Conservation (phyloP, 2,113 vertebrate species). For the Antigone vipio region DNA sequence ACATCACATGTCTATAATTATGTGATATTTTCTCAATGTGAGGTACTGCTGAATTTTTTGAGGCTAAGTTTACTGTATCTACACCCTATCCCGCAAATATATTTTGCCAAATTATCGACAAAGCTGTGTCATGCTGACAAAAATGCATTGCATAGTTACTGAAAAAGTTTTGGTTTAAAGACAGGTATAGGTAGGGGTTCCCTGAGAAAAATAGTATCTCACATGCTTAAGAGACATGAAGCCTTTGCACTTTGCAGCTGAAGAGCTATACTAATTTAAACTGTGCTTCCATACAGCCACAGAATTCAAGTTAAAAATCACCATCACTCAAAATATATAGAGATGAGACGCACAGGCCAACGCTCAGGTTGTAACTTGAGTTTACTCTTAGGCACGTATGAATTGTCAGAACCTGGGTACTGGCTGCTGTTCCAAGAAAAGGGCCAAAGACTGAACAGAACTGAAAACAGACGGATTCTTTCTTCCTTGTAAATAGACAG, state of each 20-base stretch:
- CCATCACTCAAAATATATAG: neutral
- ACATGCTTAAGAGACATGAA: neutral
- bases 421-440: neutral
- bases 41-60: neutral
- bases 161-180: neutral
- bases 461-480: neutral
- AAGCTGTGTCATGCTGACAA: neutral
- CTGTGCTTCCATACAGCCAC: neutral
- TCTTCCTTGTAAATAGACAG: neutral
- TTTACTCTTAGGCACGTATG: neutral
- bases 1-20: neutral
- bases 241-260: neutral
- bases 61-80: neutral
- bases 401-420: neutral
- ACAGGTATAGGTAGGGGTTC: neutral
- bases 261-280: neutral
- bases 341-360: neutral
- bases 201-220: neutral
- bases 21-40: neutral
- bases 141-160: neutral
- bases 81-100: neutral
- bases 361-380: slow-evolving; percentile 3
- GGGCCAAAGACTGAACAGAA: neutral
- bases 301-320: neutral
- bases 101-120: neutral